These are phyloP conservation scores for Petrophora chlorosata DNA, from an alignment of 2,888 invertebrate species.

Conservation along the genomic window DNA sequence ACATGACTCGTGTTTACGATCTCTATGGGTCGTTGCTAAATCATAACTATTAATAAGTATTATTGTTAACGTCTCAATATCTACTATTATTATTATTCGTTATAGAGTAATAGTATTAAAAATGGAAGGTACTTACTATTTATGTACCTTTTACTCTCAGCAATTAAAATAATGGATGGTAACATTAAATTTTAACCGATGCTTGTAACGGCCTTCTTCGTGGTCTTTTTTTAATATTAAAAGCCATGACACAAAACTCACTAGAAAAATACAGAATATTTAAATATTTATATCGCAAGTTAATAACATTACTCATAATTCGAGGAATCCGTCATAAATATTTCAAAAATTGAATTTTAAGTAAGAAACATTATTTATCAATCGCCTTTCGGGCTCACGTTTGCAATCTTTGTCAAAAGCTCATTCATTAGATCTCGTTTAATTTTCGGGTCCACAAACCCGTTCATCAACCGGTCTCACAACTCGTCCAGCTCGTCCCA, in stretches of 20 bases:
- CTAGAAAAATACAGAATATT: no score
- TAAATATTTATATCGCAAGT: no score
- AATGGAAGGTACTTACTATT: background rate
- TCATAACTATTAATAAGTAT: conserved; percentile 28
- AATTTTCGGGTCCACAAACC: conserved; percentile 26
- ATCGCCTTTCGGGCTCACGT: background rate
- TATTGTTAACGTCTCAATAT: conserved; percentile 26
- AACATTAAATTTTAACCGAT: background rate
- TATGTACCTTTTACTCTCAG: background rate
- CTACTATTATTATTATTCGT: conserved; percentile 21
- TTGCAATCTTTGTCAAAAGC: conserved; percentile 22
- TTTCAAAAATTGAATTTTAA: no score
- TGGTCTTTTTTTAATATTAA: background rate
- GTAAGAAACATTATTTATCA: no score
- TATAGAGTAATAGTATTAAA: conserved; percentile 5
- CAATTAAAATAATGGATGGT: background rate
- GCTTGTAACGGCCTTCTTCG: background rate
- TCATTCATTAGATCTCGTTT: conserved; percentile 30
- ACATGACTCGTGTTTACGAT: conserved; percentile 51
- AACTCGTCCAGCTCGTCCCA: conserved; percentile 33
- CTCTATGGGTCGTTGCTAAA: conserved; percentile 39
- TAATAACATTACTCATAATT: no score
- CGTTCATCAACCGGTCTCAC: conserved; percentile 32
- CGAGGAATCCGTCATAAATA: no score
- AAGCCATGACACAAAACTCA: no score